Conservation (phyloP, 2,888 invertebrate genomes). For the Philereme vetulata region DNA sequence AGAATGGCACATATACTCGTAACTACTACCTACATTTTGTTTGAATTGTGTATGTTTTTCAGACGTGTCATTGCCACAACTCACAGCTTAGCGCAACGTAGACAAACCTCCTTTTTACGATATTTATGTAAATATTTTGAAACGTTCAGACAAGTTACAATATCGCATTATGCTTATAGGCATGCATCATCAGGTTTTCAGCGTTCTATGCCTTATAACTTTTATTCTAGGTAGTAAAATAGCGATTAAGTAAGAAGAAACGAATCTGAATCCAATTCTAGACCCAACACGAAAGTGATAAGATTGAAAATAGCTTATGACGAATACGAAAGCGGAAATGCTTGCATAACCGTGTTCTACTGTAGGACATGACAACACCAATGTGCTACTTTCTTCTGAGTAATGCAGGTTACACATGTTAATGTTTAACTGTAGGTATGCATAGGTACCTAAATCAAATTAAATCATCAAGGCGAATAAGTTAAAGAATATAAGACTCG, state of each 20-base stretch:
- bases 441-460: background rate
- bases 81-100: no score
- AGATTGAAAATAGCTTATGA: conserved; percentile 20
- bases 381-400: conserved; percentile 29
- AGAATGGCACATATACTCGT: background rate
- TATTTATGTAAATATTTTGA: conserved; percentile 12
- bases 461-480: background rate
- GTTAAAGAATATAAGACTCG: background rate
- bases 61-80: conserved; percentile 4
- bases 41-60: conserved; percentile 10
- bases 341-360: conserved; percentile 21
- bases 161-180: no score
- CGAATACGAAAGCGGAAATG: conserved; percentile 23
- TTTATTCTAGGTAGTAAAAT: conserved; percentile 8
- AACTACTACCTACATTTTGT: conserved; percentile 4
- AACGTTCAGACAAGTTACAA: conserved; percentile 5
- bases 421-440: background rate
- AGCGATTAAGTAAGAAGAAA: conserved; percentile 15
- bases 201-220: conserved; percentile 21
- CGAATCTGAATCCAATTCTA: conserved; percentile 18
- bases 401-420: conserved; percentile 20
- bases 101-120: no score
- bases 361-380: conserved; percentile 23
- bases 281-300: conserved; percentile 11
- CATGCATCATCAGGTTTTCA: conserved; percentile 1